Base-by-base conservation (phyloP, 2,797 vertebrate species). In the Echeneis naucrates region DNA sequence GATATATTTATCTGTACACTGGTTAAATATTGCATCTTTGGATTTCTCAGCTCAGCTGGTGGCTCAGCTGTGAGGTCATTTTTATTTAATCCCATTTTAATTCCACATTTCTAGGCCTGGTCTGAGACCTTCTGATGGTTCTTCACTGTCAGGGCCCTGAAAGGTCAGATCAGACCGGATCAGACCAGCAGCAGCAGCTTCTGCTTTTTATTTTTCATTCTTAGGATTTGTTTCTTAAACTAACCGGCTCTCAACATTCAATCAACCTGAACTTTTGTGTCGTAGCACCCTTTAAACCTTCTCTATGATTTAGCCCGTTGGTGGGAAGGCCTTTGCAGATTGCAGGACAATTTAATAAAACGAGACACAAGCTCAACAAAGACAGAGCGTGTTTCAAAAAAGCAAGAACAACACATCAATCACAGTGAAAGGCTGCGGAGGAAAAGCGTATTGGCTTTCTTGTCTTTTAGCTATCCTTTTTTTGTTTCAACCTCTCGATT, bases 391-490 rank as follows among this genome's bases (percentile, higher is more conserved):
- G 26, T 73, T 71, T 72, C 67, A 69, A 4, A 61, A 68, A 62
- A 45, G 38, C 58, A 53, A 7, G 42, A 71, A 55, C 58, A 78
- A 68, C 68, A 53, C 74, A 82, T 86, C 62, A 59, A 55, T 81
- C 59, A 69, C 21, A 48, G 32, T 1, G 19, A 72, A 56, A 48
- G 44, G 58, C 27, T 4, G 10, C 1, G 48, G 57, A 68, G 26
- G 9, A 38, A 57, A 37, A 37, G 13, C 32, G 13, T 26, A 32
- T 48, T 14, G 16, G 40, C 7, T 23, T 17, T 30, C 30, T 30
- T 32, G 53, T 33, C 7, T 19, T 44, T 32, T 35, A 19, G 12
- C 30, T 30, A 30, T 30, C 30, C 30, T 30, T 9, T 56, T 54
- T 27, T 27, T 35, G 54, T 40, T 50, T 32, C 8, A 64, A 14